Evolutionary conservation across 2,113 vertebrate species (phyloP).

Genomic region (Burhinus bistriatus): DNA sequence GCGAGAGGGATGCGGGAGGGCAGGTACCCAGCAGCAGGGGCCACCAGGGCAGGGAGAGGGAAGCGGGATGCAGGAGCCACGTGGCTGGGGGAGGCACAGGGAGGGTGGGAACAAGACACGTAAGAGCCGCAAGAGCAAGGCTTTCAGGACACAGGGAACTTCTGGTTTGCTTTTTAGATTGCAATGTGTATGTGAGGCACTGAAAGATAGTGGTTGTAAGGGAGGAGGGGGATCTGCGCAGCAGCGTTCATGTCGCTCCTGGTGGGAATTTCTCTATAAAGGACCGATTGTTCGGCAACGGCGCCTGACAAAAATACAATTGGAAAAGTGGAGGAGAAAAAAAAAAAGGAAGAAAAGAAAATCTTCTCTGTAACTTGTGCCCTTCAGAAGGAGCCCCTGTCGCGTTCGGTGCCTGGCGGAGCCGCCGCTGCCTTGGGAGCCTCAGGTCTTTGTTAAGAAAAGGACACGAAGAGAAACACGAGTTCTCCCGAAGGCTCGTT

Average conservation of each 20-base stretch:
- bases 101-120: not conserved
- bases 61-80: fast-evolving
- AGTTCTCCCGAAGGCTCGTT: slow-evolving; percentile 74
- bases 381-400: slow-evolving; percentile 45
- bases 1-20: not conserved
- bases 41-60: too few species aligned
- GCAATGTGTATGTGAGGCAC: not conserved
- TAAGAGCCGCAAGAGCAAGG: not conserved
- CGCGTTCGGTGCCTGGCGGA: not conserved
- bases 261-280: slow-evolving; percentile 55
- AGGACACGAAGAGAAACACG: slow-evolving; percentile 70
- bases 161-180: not conserved
- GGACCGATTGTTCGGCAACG: not conserved
- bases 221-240: not conserved
- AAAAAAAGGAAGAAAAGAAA: slow-evolving; percentile 17
- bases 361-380: slow-evolving; percentile 40
- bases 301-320: slow-evolving; percentile 52
- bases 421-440: slow-evolving; percentile 67
- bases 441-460: slow-evolving; percentile 63
- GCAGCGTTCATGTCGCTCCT: not conserved
- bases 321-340: slow-evolving; percentile 13
- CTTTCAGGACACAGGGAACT: not conserved
- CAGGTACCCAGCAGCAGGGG: not conserved
- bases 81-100: fast-evolving
- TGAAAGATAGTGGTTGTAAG: not conserved